Conservation (phyloP, 1,140 invertebrate species). For the Ceratina calcarata region DNA sequence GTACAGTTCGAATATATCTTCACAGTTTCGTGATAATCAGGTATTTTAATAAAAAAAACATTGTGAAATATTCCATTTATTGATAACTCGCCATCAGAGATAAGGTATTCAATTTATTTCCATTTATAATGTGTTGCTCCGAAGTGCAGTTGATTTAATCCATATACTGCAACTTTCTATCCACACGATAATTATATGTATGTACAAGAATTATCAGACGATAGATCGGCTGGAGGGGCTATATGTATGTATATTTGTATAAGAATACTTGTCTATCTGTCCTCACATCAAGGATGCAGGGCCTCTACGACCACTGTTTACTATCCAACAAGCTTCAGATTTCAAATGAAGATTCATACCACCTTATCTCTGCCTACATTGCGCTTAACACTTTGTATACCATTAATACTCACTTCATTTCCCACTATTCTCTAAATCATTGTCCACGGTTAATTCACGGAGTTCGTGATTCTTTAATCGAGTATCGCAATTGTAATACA, state of each 20-base stretch:
- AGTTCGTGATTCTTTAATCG: neutral
- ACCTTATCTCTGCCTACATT: neutral
- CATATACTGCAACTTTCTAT: neutral
- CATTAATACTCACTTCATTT: slow-evolving; percentile 27
- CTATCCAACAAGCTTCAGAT: slow-evolving; percentile 9
- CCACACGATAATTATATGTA: neutral
- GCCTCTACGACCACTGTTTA: neutral
- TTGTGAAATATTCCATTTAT: too few relatives aligned
- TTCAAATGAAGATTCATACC: slow-evolving; percentile 3
- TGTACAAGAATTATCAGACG: neutral
- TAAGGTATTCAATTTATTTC: too few relatives aligned
- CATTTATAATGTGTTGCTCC: neutral
- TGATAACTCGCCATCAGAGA: too few relatives aligned
- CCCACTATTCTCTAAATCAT: slow-evolving; percentile 5
- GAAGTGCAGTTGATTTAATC: neutral
- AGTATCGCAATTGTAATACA: neutral
- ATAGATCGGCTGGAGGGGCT: neutral
- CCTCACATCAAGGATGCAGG: slow-evolving; percentile 10
- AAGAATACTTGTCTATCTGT: slow-evolving; percentile 9
- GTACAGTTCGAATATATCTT: too few relatives aligned
- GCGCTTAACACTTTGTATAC: slow-evolving; percentile 13
- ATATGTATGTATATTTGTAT: neutral
- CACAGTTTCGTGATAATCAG: too few relatives aligned
- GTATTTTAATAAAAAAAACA: too few relatives aligned
- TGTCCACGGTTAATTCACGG: neutral